phyloP scores from a whole-genome alignment of 2,113 vertebrate species.

The Lepus timidus region DNA sequence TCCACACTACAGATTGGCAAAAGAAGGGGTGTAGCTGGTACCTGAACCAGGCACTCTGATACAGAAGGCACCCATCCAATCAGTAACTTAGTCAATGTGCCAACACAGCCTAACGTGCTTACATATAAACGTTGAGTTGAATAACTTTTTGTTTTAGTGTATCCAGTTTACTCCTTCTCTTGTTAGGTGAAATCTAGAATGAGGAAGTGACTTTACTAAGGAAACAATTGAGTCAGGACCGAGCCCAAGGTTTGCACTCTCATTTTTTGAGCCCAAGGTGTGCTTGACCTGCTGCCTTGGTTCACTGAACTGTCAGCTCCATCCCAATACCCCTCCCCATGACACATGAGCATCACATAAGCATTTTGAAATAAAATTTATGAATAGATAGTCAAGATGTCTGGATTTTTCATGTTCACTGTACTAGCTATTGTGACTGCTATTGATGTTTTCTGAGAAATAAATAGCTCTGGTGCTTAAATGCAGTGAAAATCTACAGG shows the following conservation, averaged over 20 bases:
- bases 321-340: neutral
- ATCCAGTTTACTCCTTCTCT: neutral
- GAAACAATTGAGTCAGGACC: neutral
- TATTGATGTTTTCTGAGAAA: neutral
- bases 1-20: no score
- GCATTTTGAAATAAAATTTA: neutral
- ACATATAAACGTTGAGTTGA: neutral
- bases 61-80: no score
- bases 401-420: neutral
- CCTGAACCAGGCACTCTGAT: no score
- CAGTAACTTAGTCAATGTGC: no score
- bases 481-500: neutral
- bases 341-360: neutral
- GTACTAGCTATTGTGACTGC: neutral
- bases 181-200: slow-evolving; percentile 23
- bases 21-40: no score
- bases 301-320: neutral
- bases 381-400: neutral
- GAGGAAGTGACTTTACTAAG: neutral
- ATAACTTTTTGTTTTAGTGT: neutral
- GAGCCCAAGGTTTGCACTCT: neutral
- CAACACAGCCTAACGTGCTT: neutral
- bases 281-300: neutral
- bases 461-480: neutral
- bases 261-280: neutral